phyloP scores from a whole-genome alignment of 2,888 invertebrate species.

The Tachina grossa region DNA sequence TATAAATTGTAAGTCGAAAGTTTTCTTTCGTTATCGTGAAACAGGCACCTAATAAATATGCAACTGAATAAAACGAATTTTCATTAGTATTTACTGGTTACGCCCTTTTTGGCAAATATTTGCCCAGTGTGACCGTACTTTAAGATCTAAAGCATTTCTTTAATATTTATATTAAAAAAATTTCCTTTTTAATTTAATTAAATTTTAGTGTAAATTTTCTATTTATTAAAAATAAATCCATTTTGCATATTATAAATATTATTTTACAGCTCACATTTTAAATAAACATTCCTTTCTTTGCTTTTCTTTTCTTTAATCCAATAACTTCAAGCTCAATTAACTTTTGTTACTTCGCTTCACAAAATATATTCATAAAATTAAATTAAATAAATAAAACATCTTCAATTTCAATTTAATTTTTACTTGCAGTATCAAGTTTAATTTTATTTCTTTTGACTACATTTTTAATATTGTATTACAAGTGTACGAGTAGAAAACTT shows the following conservation, averaged over 20 bases:
- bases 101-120: too few species aligned
- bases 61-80: too few species aligned
- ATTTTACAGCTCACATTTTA: not conserved
- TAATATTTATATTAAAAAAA: too few species aligned
- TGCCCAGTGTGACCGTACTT: too few species aligned
- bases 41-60: too few species aligned
- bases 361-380: conserved; percentile 17
- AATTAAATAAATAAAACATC: conserved; percentile 8
- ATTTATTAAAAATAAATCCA: not conserved
- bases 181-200: not conserved
- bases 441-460: conserved; percentile 6
- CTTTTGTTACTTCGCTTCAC: not conserved
- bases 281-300: conserved; percentile 2
- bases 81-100: too few species aligned
- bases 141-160: too few species aligned
- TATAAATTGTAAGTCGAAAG: too few species aligned
- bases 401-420: not conserved
- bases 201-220: not conserved
- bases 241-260: not conserved
- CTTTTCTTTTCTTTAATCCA: conserved; percentile 2
- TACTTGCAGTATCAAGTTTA: not conserved
- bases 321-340: conserved; percentile 30
- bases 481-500: not conserved
- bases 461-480: not conserved
- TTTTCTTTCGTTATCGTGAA: too few species aligned